These are phyloP conservation scores for Nixonia krombeini DNA, from an alignment of 1,140 invertebrate genomes.

Conservation along the genomic window DNA sequence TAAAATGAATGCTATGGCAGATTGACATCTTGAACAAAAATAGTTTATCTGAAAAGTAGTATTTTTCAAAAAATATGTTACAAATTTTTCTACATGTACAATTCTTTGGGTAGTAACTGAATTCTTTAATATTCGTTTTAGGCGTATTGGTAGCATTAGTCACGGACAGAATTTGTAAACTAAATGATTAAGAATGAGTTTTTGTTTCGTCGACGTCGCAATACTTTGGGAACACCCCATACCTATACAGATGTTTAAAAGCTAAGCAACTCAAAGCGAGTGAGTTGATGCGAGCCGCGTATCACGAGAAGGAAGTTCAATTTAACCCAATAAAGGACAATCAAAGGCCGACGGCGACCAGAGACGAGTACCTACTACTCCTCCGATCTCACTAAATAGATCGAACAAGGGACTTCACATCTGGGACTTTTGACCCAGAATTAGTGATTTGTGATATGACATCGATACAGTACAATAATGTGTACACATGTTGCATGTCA, in stretches of 20 bases:
- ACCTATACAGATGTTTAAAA: conserved; percentile 67
- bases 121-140: too few species aligned
- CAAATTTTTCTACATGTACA: too few species aligned
- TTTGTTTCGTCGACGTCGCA: conserved; percentile 21
- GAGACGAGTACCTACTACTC: conserved; percentile 67
- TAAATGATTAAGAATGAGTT: not conserved
- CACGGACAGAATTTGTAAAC: not conserved
- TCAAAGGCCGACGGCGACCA: conserved; percentile 70
- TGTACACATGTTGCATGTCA: too few species aligned
- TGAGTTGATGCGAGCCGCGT: conserved; percentile 71
- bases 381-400: conserved; percentile 57
- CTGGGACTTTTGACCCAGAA: conserved; percentile 51
- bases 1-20: too few species aligned
- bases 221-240: conserved; percentile 66
- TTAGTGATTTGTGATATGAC: not conserved
- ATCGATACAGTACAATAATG: too few species aligned
- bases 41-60: too few species aligned
- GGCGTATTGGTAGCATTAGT: too few species aligned
- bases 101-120: too few species aligned
- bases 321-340: conserved; percentile 74
- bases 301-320: conserved; percentile 73
- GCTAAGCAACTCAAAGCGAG: conserved; percentile 68
- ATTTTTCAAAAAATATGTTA: too few species aligned
- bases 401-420: conserved; percentile 55
- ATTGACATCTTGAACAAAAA: too few species aligned